Percentiles rank a stretch among this genome's conserved stretches.
phyloP scores from a whole-genome alignment of 2,113 vertebrate species.

The Lamprotornis superbus region DNA sequence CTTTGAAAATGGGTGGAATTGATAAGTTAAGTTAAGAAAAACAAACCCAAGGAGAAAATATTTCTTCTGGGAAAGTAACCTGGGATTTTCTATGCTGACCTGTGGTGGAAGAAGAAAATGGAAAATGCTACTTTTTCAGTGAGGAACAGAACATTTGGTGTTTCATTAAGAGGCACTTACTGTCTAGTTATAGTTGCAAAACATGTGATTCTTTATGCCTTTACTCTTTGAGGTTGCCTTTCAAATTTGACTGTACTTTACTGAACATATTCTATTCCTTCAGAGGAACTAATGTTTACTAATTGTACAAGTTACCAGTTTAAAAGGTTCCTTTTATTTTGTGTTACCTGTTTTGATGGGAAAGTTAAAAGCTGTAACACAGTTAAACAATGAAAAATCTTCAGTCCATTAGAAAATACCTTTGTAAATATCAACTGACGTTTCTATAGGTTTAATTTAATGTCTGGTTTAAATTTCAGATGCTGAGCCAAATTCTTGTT shows the following conservation, averaged over 20 bases:
- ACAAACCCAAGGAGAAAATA: not conserved
- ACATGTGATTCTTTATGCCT: not conserved
- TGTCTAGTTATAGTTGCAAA: not conserved
- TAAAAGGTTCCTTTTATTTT: not conserved
- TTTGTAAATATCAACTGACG: not conserved
- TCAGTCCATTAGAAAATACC: not conserved
- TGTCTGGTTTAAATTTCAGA: not conserved
- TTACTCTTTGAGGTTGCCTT: not conserved
- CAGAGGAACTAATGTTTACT: not conserved
- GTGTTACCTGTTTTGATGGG: not conserved
- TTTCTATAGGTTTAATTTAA: not conserved
- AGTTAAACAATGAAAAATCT: not conserved
- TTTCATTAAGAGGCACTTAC: not conserved
- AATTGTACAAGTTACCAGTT: not conserved
- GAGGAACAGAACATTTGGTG: not conserved
- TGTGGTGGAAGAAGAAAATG: not conserved
- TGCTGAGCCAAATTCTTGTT: not conserved
- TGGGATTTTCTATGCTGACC: not conserved
- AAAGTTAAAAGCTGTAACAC: not conserved
- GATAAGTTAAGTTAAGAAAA: not conserved
- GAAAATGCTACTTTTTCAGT: not conserved
- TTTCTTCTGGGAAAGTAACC: not conserved
- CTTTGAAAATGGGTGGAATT: not conserved
- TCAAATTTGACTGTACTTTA: not conserved
- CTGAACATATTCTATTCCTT: not conserved